phyloP scores from a whole-genome alignment of 1,140 invertebrate species.

The Gonioctena quinquepunctata region DNA sequence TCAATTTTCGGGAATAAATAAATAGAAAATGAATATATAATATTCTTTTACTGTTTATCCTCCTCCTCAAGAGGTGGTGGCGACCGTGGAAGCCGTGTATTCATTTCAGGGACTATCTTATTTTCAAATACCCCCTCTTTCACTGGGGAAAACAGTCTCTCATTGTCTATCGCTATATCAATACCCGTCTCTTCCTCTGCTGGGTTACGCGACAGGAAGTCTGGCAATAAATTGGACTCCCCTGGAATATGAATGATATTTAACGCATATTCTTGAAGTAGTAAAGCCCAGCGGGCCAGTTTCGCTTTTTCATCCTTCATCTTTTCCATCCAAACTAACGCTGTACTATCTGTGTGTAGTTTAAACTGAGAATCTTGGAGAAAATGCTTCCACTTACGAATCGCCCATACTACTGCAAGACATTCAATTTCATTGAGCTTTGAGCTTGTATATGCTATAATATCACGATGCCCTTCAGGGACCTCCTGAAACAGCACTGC shows the following conservation, averaged over 20 bases:
- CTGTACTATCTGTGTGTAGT: slow-evolving; percentile 17
- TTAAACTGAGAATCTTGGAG: slow-evolving; percentile 37
- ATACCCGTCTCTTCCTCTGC: background rate
- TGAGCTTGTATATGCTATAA: slow-evolving; percentile 27
- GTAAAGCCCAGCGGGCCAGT: slow-evolving; percentile 41
- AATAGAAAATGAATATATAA: too few species aligned
- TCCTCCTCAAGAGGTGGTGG: too few species aligned
- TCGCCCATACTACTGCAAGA: slow-evolving; percentile 54
- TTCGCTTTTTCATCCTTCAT: slow-evolving; percentile 38
- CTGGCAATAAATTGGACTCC: slow-evolving; percentile 38
- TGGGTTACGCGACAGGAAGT: slow-evolving; percentile 23
- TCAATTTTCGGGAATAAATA: too few species aligned
- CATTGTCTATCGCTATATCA: background rate
- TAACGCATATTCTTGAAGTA: slow-evolving; percentile 40
- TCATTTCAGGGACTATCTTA: too few species aligned
- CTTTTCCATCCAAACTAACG: slow-evolving; percentile 37
- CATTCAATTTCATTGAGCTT: slow-evolving; percentile 11
- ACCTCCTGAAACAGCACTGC: slow-evolving; percentile 41
- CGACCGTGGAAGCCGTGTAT: too few species aligned
- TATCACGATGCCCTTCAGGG: background rate
- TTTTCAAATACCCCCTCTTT: too few species aligned
- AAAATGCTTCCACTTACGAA: slow-evolving; percentile 49
- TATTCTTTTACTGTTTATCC: too few species aligned
- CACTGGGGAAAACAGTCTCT: background rate
- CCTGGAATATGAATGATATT: slow-evolving; percentile 31